These are phyloP conservation scores for Atethmia centrago DNA, from an alignment of 2,888 invertebrate genomes.

Conservation along the genomic window DNA sequence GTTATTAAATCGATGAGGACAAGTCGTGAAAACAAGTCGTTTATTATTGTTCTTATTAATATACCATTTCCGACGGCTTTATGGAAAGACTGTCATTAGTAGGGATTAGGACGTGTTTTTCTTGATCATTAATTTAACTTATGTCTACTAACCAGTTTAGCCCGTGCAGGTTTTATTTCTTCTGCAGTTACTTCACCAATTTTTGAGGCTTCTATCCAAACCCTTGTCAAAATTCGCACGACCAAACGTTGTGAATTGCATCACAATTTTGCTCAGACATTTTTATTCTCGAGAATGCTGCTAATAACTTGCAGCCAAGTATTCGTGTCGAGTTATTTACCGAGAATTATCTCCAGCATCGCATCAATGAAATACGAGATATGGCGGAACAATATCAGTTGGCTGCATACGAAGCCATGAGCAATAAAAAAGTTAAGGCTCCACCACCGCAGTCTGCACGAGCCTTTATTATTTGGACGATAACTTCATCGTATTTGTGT, in stretches of 20 bases:
- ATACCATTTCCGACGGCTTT: constrained; percentile 5
- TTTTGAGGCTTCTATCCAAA: not conserved
- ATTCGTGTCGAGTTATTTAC: constrained; percentile 52
- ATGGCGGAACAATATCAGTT: constrained; percentile 53
- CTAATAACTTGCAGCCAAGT: constrained; percentile 48
- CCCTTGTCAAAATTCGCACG: constrained; percentile 1
- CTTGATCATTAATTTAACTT: not conserved
- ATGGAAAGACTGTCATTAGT: not conserved
- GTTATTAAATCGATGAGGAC: constrained; percentile 44
- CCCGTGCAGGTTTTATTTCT: constrained; percentile 1
- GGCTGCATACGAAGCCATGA: constrained; percentile 32
- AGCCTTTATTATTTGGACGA: constrained; percentile 47
- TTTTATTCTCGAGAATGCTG: constrained; percentile 29
- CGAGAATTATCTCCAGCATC: constrained; percentile 53
- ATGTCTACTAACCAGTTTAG: not conserved
- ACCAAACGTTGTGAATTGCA: constrained; percentile 8
- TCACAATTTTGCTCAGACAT: constrained; percentile 15
- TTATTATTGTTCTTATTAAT: constrained; percentile 23
- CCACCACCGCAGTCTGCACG: no score
- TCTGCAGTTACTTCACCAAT: not conserved
- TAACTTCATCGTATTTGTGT: constrained; percentile 38
- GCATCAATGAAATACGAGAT: constrained; percentile 52
- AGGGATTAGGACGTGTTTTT: not conserved
- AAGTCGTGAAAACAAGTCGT: constrained; percentile 24
- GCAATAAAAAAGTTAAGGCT: constrained; percentile 36